Conservation (phyloP, 92 coral and sea anemone species). For the Zoanthus sansibaricus region DNA sequence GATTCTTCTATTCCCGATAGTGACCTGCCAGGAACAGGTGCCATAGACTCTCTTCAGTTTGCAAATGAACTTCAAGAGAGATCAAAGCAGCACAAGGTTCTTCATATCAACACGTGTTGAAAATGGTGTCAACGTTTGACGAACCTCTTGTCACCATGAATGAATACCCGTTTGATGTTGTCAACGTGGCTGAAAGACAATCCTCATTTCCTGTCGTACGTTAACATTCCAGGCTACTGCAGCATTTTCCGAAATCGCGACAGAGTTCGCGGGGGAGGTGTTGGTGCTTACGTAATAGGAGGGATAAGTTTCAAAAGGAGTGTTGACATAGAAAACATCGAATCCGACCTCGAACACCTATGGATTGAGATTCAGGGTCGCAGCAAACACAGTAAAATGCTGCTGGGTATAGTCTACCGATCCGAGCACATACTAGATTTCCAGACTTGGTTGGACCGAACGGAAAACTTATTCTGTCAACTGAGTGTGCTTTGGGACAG, state of each 20-base stretch:
- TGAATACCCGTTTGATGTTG: too few species aligned
- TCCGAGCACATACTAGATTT: slow-evolving; percentile 33
- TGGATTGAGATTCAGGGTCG: slow-evolving; percentile 17
- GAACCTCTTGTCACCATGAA: slow-evolving; percentile 10
- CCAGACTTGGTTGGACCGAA: slow-evolving; percentile 41
- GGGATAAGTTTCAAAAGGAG: slow-evolving; percentile 22
- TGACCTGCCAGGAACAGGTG: slow-evolving; percentile 25
- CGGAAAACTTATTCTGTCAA: slow-evolving; percentile 45
- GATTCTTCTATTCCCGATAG: slow-evolving; percentile 18
- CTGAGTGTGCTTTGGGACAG: slow-evolving; percentile 39
- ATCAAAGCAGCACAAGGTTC: too few species aligned
- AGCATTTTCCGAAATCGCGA: slow-evolving; percentile 36
- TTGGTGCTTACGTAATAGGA: slow-evolving; percentile 19
- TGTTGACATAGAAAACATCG: slow-evolving; percentile 27
- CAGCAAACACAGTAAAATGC: slow-evolving; percentile 40
- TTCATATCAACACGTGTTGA: too few species aligned
- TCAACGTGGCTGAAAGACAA: slow-evolving; percentile 54
- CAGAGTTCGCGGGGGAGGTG: slow-evolving; percentile 36
- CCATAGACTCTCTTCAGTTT: slow-evolving; percentile 21
- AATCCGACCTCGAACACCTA: too few species aligned
- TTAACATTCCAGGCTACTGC: slow-evolving; percentile 44
- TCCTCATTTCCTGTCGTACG: slow-evolving; percentile 25
- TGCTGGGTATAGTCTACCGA: slow-evolving; percentile 37
- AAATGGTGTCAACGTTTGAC: too few species aligned
- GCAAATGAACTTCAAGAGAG: slow-evolving; percentile 8